Conservation (phyloP, 2,797 vertebrate species). For the Acanthiza pusilla region DNA sequence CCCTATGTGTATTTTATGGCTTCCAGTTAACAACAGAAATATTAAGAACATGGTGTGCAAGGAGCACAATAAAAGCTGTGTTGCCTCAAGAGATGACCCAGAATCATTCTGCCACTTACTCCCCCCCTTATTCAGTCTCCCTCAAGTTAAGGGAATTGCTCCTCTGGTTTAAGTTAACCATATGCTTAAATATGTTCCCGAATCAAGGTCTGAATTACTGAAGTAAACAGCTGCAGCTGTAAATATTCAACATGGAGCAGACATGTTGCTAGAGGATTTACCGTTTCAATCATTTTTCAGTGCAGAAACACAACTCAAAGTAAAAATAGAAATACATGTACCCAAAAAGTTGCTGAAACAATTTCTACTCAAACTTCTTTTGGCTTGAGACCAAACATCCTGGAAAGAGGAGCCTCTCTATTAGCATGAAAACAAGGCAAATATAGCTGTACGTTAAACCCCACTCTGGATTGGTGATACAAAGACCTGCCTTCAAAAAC, state of each 20-base stretch:
- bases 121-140: neutral
- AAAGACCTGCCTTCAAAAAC: neutral
- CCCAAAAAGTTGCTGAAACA: neutral
- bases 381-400: conserved; percentile 7
- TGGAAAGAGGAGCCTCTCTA: conserved; percentile 10
- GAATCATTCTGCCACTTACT: neutral
- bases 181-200: neutral
- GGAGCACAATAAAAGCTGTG: neutral
- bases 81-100: neutral
- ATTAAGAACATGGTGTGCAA: neutral
- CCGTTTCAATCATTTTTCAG: neutral
- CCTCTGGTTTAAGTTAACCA: conserved; percentile 30
- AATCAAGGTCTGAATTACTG: conserved; percentile 5
- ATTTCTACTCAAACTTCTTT: neutral
- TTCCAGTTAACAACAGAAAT: neutral
- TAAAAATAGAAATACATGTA: conserved; percentile 19
- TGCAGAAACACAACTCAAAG: neutral
- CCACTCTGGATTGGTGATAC: neutral
- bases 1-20: neutral
- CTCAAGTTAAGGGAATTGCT: neutral
- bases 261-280: neutral
- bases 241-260: conserved; percentile 9
- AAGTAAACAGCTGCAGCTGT: conserved; percentile 43
- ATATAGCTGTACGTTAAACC: neutral
- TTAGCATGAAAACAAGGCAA: neutral